These are phyloP conservation scores for Gyrodactylus salaris DNA, from an alignment of 1,140 invertebrate species.

Conservation along the genomic window DNA sequence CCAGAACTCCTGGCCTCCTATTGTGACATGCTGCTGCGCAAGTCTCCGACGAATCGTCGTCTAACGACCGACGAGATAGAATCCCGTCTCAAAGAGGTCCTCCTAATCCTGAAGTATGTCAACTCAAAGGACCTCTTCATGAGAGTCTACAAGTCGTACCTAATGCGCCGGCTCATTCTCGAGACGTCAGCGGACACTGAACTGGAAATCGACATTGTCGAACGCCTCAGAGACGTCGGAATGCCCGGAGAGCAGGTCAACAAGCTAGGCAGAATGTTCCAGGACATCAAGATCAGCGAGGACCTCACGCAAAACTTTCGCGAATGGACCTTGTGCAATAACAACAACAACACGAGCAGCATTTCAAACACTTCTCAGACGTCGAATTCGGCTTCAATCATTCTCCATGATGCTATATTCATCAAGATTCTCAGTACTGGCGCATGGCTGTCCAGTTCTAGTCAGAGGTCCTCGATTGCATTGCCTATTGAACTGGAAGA, in stretches of 20 bases:
- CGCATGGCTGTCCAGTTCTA: conserved; percentile 49
- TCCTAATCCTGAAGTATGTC: conserved; percentile 86
- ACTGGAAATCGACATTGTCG: conserved; percentile 97
- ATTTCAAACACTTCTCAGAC: no score
- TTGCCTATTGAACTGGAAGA: conserved; percentile 82
- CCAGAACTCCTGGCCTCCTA: conserved; percentile 93
- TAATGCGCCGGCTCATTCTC: conserved; percentile 65
- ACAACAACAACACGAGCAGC: no score
- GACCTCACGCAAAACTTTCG: conserved; percentile 83
- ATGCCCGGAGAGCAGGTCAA: conserved; percentile 99
- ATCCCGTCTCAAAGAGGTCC: conserved; percentile 20
- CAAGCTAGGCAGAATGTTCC: conserved; percentile 66
- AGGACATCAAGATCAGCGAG: conserved; percentile 93
- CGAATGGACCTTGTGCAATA: conserved; percentile 19
- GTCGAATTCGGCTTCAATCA: background rate
- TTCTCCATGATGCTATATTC: conserved; percentile 21
- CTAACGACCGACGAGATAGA: conserved; percentile 43
- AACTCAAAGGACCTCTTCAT: conserved; percentile 99
- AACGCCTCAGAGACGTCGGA: conserved; percentile 50
- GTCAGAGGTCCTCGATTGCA: conserved; percentile 65
- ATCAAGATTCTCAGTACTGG: conserved; percentile 78
- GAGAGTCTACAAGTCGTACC: conserved; percentile 88
- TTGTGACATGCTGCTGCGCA: conserved; percentile 90
- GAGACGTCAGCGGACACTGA: conserved; percentile 89
- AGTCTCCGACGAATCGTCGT: conserved; percentile 72